A percentile compares a stretch with the other conserved stretches of the same genome.
Evolutionary conservation across 2,888 invertebrate species (phyloP).

Genomic region (Acheta domesticus): DNA sequence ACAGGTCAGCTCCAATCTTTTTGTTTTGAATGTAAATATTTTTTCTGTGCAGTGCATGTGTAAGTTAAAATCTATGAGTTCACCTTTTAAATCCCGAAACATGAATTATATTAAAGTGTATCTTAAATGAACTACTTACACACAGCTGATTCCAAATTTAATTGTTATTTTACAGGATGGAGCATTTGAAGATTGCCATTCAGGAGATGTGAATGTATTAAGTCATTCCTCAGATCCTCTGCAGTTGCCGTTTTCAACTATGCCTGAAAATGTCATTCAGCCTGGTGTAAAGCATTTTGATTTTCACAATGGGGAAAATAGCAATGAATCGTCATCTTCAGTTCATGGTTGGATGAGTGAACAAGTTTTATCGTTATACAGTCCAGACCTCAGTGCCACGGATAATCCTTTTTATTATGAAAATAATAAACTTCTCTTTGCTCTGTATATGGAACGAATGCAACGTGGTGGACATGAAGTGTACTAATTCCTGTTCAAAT

Average conservation of each 20-base stretch:
- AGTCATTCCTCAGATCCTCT: neutral
- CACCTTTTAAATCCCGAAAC: no score
- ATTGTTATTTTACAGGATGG: neutral
- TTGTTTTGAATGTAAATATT: neutral
- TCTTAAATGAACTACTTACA: no score
- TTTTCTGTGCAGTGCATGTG: neutral
- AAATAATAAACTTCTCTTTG: slow-evolving; percentile 79
- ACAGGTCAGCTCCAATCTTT: slow-evolving; percentile 21
- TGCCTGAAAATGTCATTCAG: slow-evolving; percentile 20
- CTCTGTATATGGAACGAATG: slow-evolving; percentile 76
- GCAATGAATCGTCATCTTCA: neutral
- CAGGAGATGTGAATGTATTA: neutral
- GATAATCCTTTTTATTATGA: slow-evolving; percentile 85
- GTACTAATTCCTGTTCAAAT: slow-evolving; percentile 19
- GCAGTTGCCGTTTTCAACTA: neutral
- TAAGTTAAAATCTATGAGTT: neutral
- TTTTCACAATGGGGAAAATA: neutral
- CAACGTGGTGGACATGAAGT: slow-evolving; percentile 52
- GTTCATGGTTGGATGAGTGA: slow-evolving; percentile 29
- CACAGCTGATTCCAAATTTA: neutral
- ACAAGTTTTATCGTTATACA: slow-evolving; percentile 50
- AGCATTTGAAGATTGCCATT: neutral
- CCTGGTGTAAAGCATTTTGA: neutral
- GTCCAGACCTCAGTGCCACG: slow-evolving; percentile 69
- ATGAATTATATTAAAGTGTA: no score